Evolutionary conservation across 2,888 invertebrate genomes (phyloP).

Genomic region (Nomada ferruginata): DNA sequence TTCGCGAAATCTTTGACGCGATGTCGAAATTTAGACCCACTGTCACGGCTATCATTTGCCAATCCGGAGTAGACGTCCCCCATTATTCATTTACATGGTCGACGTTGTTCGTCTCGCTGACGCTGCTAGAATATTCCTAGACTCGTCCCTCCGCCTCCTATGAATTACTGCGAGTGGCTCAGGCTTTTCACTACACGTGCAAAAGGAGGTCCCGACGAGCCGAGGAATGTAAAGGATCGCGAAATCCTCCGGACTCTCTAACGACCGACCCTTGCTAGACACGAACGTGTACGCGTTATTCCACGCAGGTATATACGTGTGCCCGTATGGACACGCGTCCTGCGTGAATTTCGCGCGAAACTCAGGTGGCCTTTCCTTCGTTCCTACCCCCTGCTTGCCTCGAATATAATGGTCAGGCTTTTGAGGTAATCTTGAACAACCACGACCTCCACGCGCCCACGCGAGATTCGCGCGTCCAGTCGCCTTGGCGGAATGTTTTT

Average conservation of each 20-base stretch:
- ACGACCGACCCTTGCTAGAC: conserved; percentile 7
- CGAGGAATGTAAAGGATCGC: conserved; percentile 18
- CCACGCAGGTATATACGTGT: not conserved
- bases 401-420: conserved; percentile 63
- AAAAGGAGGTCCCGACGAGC: not conserved
- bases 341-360: not conserved
- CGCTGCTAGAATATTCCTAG: conserved; percentile 55
- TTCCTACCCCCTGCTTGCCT: conserved; percentile 11
- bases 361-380: not conserved
- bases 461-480: not conserved
- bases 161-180: not conserved
- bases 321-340: not conserved
- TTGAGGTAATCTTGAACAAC: conserved; percentile 56
- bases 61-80: conserved; percentile 37
- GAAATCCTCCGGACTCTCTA: conserved; percentile 12
- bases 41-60: conserved; percentile 32
- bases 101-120: conserved; percentile 52
- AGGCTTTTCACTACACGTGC: not conserved
- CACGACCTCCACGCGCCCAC: not conserved
- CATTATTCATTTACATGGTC: conserved; percentile 53
- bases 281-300: not conserved
- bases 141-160: conserved; percentile 15
- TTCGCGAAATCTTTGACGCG: conserved; percentile 35
- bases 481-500: conserved; percentile 15
- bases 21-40: conserved; percentile 22